Conservation (phyloP, 2,113 vertebrate genomes). For the Seriola rivoliana region DNA sequence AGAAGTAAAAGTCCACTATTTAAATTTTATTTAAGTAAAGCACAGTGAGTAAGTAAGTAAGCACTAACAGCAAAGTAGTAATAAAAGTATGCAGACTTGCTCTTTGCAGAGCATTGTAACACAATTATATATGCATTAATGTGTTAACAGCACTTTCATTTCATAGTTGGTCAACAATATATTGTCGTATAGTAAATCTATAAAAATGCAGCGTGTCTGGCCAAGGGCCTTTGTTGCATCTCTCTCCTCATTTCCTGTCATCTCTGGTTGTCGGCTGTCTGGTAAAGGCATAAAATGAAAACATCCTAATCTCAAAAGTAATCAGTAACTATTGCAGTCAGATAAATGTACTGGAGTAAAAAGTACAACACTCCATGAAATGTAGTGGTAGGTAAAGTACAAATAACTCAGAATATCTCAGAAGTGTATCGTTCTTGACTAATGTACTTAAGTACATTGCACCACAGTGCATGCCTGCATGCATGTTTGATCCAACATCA, state of each 20-base stretch:
- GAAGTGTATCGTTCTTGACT: background rate
- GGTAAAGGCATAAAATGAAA: background rate
- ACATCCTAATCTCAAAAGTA: background rate
- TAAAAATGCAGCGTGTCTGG: background rate
- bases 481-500: constrained; percentile 36
- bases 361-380: background rate
- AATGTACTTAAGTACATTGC: background rate
- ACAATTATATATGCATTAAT: background rate
- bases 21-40: background rate
- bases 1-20: background rate
- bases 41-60: too few species aligned
- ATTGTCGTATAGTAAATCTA: background rate
- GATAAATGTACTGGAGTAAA: background rate
- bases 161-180: too few species aligned
- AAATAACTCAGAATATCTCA: background rate
- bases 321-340: background rate
- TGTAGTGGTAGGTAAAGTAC: background rate
- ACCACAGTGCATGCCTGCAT: background rate
- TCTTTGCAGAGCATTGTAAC: background rate
- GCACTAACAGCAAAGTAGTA: background rate
- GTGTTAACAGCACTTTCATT: background rate
- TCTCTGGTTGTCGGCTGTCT: background rate
- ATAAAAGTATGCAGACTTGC: background rate
- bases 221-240: background rate
- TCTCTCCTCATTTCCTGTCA: constrained; percentile 3